Base-by-base conservation (phyloP, 2,113 vertebrate species). In the Leucosticte australis region DNA sequence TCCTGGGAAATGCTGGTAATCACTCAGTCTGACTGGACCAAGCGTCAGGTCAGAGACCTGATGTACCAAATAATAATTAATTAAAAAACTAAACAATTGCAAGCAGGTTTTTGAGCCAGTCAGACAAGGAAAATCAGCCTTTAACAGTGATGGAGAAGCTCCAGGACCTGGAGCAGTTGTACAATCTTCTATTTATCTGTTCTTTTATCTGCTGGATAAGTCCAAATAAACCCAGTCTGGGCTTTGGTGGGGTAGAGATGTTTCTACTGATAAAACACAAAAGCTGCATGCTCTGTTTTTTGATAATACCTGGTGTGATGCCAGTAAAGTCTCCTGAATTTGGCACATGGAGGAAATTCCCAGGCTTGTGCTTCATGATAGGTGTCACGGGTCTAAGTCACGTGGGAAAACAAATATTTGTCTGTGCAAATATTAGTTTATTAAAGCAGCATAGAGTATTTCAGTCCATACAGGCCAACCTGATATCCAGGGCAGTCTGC, bases 341-440 rank as follows among this genome's bases (percentile, higher is more conserved):
- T 87, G 89, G 87, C 67, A 89, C 0, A 3, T 3, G 26, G 63
- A 83, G 41, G 56, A 67, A 89, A 55, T 68, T 75, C 71, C 57
- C 65, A 89, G 87, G 55, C 74, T 94, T 44, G 55, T 75, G 70
- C 49, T 78, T 68, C 52, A 15, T 8, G 49, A 22, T n/a, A 42
- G 77, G 65, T 79, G 35, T n/a, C 55, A 55, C 7, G 5, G 44
- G 19, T 83, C 69, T 53, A 63, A 92, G 68, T 76, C 76, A 87
- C 0, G 3, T 67, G 89, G 75, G 65, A 94, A 92, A 82, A 3
- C 87, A 67, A 77, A 59, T 39, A 33, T 75, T 79, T 69, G 28
- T 80, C 47, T 95, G 70, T 95, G 94, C 86, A 93, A 95, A 76
- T 78, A 70, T 76, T 91, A 91, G 89, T 94, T 91, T 87, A 89